These are phyloP conservation scores for Brachionus asplanchnoidis DNA, from an alignment of 1,140 invertebrate genomes.

Conservation along the genomic window DNA sequence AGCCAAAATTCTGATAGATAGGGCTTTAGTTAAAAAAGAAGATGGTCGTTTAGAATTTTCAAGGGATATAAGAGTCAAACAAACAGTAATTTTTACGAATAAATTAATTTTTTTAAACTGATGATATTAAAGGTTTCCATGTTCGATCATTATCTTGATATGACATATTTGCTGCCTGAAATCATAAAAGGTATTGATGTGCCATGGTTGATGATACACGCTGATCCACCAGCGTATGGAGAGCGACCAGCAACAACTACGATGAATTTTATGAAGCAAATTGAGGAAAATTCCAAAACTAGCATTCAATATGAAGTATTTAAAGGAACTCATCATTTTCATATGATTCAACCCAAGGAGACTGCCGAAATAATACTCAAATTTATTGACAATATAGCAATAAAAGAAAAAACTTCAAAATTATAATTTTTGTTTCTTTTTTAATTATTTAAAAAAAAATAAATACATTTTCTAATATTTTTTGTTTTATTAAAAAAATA, in stretches of 20 bases:
- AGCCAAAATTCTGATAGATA: conserved; percentile 14
- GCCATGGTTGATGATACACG: conserved; percentile 28
- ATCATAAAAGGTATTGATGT: neutral
- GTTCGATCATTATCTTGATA: conserved; percentile 27
- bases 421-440: neutral
- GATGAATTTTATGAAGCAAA: neutral
- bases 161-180: neutral
- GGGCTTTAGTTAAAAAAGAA: neutral
- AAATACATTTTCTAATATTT: neutral
- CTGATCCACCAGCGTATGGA: conserved; percentile 1
- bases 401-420: conserved; percentile 1
- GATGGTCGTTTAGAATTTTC: conserved; percentile 16
- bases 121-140: neutral
- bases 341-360: conserved; percentile 32
- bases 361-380: conserved; percentile 26
- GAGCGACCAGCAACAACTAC: neutral
- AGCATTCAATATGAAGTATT: neutral
- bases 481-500: neutral
- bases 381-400: neutral
- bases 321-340: conserved; percentile 41
- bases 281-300: neutral
- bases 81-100: neutral
- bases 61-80: conserved; percentile 29
- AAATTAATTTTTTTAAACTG: neutral
- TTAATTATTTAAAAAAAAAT: neutral